Base-by-base conservation (phyloP, 2,113 vertebrate genomes). In the Ornithorhynchus anatinus region DNA sequence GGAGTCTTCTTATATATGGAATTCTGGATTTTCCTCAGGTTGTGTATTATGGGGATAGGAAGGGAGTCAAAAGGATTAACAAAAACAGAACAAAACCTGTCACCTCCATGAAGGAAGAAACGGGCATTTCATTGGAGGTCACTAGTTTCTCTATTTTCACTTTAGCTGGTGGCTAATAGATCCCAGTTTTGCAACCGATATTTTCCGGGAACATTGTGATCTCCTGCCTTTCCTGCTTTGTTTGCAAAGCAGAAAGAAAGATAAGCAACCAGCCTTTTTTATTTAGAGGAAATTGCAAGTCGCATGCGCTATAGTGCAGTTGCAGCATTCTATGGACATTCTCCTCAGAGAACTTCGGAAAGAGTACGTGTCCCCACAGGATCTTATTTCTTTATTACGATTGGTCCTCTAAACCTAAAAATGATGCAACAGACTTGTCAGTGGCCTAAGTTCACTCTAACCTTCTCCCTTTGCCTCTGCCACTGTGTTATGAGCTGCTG, bases 51-150 rank as follows among this genome's bases (percentile, higher is more conserved):
- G 50, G 63, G 20, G 22, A 52, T 5, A 20, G 40, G 37, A 56
- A 65, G 67, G 77, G 71, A 70, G 32, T 67, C 70, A 45, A 45
- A 73, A 62, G 37, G 57, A 77, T 77, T 77, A 81, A 59, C 22
- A n/a, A 38, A 70, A 75, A 32, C 75, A 77, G 81, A 70, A 77
- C 25, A 57, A 37, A 56, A 20, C 57, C 50, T 45, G 58, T 51
- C 63, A 77, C 75, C 66, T 64, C 58, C 66, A 51, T 67, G 52
- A 29, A n/a, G 57, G 68, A 67, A 60, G 53, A 64, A 72, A 63
- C 59, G 67, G 73, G 72, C 69, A 57, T 32, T 69, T 64, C 67
- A 43, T 35, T 32, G 50, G 16, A 56, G 61, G 32, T 53, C 67
- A 52, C 42, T 63, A 68, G 59, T 42, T 15, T 45, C 45, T 61